These are phyloP conservation scores for Melieria picta DNA, from an alignment of 2,888 invertebrate species.

Conservation along the genomic window DNA sequence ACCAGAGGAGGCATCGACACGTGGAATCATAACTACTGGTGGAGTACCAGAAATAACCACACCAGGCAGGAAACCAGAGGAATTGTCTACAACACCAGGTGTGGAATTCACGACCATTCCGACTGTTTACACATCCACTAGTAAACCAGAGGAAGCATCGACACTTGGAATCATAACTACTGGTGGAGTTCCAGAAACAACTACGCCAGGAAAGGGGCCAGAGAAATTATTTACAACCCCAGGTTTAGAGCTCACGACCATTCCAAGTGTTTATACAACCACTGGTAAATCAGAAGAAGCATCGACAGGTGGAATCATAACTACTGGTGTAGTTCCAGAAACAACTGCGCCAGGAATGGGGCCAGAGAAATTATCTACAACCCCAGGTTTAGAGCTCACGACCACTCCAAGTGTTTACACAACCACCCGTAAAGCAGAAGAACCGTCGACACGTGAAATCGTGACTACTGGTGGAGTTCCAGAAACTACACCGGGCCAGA, in stretches of 20 bases:
- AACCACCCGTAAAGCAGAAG: background rate
- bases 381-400: background rate
- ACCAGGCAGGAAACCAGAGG: no score
- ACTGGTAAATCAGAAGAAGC: background rate
- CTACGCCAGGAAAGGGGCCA: background rate
- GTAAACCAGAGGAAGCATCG: background rate
- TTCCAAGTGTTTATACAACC: background rate
- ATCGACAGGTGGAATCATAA: background rate
- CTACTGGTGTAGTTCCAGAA: constrained; percentile 12
- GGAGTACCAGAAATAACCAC: no score
- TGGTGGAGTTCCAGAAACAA: background rate
- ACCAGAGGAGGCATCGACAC: background rate
- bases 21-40: no score
- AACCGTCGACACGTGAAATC: background rate
- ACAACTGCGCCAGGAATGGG: constrained; percentile 3
- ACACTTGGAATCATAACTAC: constrained; percentile 5
- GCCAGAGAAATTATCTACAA: background rate
- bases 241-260: background rate
- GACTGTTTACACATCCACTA: background rate
- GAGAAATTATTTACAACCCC: background rate
- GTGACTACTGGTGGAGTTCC: background rate
- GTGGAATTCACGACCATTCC: background rate
- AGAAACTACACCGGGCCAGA: background rate
- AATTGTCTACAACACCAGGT: background rate
- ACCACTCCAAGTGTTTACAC: background rate